Evolutionary conservation across 2,888 invertebrate genomes (phyloP), one percentile per base, ranked within the genome.

Genomic region (Eupithecia tripunctaria): DNA sequence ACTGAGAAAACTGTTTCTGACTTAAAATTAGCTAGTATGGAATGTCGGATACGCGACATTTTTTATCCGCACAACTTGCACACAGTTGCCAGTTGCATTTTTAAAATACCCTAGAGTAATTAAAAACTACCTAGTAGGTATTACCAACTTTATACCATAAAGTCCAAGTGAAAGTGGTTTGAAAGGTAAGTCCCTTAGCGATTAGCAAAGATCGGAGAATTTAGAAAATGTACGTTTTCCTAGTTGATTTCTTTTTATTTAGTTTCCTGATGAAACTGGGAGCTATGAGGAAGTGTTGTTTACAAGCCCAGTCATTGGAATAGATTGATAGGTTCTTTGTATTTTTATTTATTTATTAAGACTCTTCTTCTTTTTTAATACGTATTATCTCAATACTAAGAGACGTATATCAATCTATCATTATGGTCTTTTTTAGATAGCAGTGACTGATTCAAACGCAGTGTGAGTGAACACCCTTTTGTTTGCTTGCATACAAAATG

Each of bases 121-220:
- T 71, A 67, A 56, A 59, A 25, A 21, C 29, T 66, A 60, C 27
- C 60, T 38, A 38, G 59, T 76, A 66, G 27, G 25, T 63, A 72
- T 51, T 62, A 63, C 56, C 56, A 56, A 56, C 56, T 56, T 12
- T 25, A 56, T 29, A 60, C 60, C 60, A 60, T 60, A 29, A 60
- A 25, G 29, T 60, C 36, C n/a, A 8, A 64, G 75, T 59, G 77
- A 79, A 77, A 79, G 77, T 77, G 65, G 74, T 73, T 67, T 38
- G 63, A 69, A 71, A 68, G 62, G 62, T 41, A 36, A 14, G 10
- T 70, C 36, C 36, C 63, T 68, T n/a, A 32, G 14, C 29, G 7
- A 60, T 60, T 29, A 29, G 60, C 12, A 63, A n/a, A 38, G n/a
- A 63, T 63, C 14, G 29, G 18, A 29, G 60, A 29, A 60, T 60